Evolutionary conservation across 2,797 vertebrate genomes (phyloP).

Genomic region (Artibeus lituratus): DNA sequence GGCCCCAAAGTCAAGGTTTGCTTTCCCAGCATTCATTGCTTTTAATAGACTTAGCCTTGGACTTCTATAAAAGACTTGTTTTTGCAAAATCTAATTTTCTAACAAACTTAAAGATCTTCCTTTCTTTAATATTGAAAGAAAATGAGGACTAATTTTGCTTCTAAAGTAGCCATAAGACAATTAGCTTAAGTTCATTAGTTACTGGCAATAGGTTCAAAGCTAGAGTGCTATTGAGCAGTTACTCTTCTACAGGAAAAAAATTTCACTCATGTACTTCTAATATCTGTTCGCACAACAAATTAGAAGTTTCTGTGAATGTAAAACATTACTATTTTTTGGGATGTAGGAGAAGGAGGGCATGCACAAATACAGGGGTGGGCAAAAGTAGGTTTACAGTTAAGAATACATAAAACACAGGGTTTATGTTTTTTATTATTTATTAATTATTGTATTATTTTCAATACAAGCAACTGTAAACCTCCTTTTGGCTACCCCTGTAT

Average conservation of each 20-base stretch:
- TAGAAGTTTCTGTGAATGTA: neutral
- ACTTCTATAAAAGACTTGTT: constrained; percentile 38
- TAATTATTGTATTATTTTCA: neutral
- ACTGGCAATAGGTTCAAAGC: neutral
- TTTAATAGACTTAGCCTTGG: constrained; percentile 21
- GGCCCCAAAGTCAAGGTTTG: constrained; percentile 46
- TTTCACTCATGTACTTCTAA: neutral
- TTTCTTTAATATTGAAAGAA: neutral
- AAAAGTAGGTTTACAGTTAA: neutral
- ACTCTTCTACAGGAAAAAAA: neutral
- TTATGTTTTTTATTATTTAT: neutral
- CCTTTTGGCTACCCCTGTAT: neutral
- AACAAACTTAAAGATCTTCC: neutral
- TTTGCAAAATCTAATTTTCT: constrained; percentile 9
- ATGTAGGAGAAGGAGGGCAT: neutral
- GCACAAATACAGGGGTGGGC: neutral
- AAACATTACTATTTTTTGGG: neutral
- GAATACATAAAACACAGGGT: neutral
- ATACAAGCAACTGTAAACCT: neutral
- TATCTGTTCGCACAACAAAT: neutral
- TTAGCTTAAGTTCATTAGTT: neutral
- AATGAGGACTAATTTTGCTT: neutral
- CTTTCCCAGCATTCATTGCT: neutral
- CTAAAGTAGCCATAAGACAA: neutral
- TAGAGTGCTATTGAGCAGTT: neutral